Percentiles rank a stretch among this genome's conserved stretches.
Evolutionary conservation across 2,797 vertebrate genomes (phyloP).

Genomic region (Enteromius afrohamiltoni): DNA sequence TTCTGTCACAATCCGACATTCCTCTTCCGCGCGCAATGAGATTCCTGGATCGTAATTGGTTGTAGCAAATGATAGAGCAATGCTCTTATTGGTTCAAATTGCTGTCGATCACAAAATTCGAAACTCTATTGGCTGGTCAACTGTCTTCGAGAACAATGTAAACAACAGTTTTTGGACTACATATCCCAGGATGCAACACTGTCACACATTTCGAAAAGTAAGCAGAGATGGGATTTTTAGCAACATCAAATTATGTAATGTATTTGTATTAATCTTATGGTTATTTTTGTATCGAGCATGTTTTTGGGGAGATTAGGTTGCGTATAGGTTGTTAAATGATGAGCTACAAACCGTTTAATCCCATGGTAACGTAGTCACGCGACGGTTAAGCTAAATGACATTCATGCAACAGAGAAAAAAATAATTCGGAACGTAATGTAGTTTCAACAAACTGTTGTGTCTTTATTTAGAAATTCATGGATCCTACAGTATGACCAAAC

Average conservation of each 20-base stretch:
- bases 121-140: constrained; percentile 66
- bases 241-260: not conserved
- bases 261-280: not conserved
- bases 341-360: constrained; percentile 18
- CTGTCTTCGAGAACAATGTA: constrained; percentile 19
- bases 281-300: not conserved
- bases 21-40: constrained; percentile 83
- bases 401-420: not conserved
- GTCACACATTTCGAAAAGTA: constrained; percentile 30
- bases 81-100: constrained; percentile 63
- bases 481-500: not conserved
- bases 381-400: not conserved
- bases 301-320: not conserved
- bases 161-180: constrained; percentile 45
- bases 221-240: not conserved
- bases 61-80: fast-evolving
- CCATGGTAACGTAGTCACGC: constrained; percentile 9
- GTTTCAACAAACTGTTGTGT: not conserved
- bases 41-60: constrained; percentile 69
- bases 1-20: constrained; percentile 67
- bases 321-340: not conserved
- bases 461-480: not conserved
- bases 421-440: not conserved
- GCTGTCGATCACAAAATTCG: constrained; percentile 61
- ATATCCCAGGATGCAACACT: constrained; percentile 13